Percentiles rank a stretch among this genome's conserved stretches.
These are phyloP conservation scores for Pitta sordida DNA, from an alignment of 2,113 vertebrate genomes.

Conservation along the genomic window DNA sequence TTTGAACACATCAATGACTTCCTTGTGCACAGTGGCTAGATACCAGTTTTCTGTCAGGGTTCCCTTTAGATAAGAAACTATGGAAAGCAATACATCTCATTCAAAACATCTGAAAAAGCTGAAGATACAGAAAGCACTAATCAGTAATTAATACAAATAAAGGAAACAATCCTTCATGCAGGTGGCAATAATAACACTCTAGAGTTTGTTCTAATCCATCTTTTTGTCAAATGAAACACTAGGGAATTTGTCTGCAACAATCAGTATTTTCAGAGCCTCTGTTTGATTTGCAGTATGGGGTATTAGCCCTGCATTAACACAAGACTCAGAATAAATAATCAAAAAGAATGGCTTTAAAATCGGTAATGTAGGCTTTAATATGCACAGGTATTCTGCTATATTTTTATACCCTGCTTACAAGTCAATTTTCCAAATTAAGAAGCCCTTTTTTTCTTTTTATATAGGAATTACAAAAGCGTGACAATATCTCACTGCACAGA, in stretches of 20 bases:
- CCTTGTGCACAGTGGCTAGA: background rate
- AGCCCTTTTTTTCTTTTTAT: background rate
- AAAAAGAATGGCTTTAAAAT: background rate
- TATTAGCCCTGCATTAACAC: constrained; percentile 2
- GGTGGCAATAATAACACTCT: constrained; percentile 66
- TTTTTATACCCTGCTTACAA: background rate
- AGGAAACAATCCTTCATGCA: constrained; percentile 68
- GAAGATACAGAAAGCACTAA: constrained; percentile 58
- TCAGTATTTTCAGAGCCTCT: constrained; percentile 47
- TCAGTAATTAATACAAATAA: constrained; percentile 71
- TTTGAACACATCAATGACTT: background rate
- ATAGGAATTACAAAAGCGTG: background rate
- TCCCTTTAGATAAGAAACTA: background rate
- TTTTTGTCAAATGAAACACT: constrained; percentile 64
- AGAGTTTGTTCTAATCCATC: constrained; percentile 63
- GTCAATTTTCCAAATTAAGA: background rate
- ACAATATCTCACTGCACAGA: background rate
- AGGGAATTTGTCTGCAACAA: constrained; percentile 52
- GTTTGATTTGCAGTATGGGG: constrained; percentile 35
- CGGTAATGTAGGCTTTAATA: background rate
- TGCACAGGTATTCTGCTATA: background rate
- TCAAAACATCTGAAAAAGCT: constrained; percentile 10
- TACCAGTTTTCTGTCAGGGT: background rate
- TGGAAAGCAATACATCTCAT: constrained; percentile 20
- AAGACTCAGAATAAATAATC: constrained; percentile 16